Base-by-base conservation (phyloP, 2,113 vertebrate species). In the Ammodytes dubius region DNA sequence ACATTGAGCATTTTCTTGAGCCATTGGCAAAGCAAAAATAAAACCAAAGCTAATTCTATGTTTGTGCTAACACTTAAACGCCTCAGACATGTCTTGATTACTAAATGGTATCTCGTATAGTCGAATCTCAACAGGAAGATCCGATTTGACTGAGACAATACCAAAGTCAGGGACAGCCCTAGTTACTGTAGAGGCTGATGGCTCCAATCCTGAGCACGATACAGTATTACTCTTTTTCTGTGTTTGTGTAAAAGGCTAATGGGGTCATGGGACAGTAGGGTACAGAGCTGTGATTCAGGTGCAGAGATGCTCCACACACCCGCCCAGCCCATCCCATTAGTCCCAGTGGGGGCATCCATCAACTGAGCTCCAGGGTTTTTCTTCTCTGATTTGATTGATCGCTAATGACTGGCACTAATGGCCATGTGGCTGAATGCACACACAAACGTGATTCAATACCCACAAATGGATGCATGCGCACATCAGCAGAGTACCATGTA, bases 341-440 rank as follows among this genome's bases (percentile, higher is more conserved):
- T 82, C 86, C 82, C 89, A 59, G 12, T 11, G 87, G 90, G 59
- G 15, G 5, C 87, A 83, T 93, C 88, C 79, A 84, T 92, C 85
- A 91, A 6, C 43, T 3, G 15, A 67, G 61, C 83, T 47, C 57
- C 80, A 52, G 71, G 78, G 50, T 59, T 70, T 63, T 76, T 77
- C 52, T 64, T 50, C 63, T 76, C 46, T 8, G 43, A 76, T 84
- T 73, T 90, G 88, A 92, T 87, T 72, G 87, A 91, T 93, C 37
- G 70, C 72, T 83, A 65, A 45, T 45, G 81, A 75, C 78, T 71
- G 73, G 52, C 65, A 60, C 73, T 83, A 82, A 88, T 71, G 80
- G 79, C 83, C 70, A 74, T 50, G 73, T 83, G 77, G 78, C 81
- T 53, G 43, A 73, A 11, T 11, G 14, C 71, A 59, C 76, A 35